Evolutionary conservation across 2,888 invertebrate species (phyloP), one percentile per base, ranked within the genome.

Genomic region (Tinea trinotella): DNA sequence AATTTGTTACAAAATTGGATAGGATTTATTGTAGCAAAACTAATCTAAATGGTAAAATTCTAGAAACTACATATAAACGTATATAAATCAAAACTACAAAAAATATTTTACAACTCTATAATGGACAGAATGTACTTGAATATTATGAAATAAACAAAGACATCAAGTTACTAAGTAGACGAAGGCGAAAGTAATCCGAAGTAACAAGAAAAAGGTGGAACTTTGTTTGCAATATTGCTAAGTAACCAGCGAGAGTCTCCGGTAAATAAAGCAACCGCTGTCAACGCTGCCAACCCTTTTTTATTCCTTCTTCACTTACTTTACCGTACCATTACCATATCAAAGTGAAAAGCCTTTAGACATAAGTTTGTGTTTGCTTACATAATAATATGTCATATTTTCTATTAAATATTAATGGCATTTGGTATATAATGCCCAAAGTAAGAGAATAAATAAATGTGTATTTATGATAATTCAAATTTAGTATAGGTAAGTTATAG

Each of bases 191-290:
- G 66, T 65, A 68, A 68, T 70, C 58, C 57, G 55, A 62, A 52
- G 56, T 58, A 62, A 69, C 66, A 69, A 66, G 67, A 64, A 70
- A 71, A 69, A 70, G 67, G 67, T 65, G 62, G 64, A 48, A 52
- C 55, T 52, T 2, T 57, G 61, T 65, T 64, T 66, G 66, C 65
- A 64, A 70, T 69, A 70, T 71, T 65, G 66, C 67, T 61, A 60
- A 61, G 63, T 65, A 63, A 62, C 62, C 62, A 59, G 64, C 12
- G 24, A 48, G 20, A 50, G 13, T 22, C 53, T 44, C 54, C 56
- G 55, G 58, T 52, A 59, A 59, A 62, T 64, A 64, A 66, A 57
- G 59, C 59, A 56, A 55, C 60, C 62, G 59, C 59, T 61, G 62
- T 63, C 60, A 61, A 62, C 60, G 24, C 48, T 34, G 24, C 53